These are phyloP conservation scores for Mylabris phalerata DNA, from an alignment of 1,140 invertebrate species.

Conservation along the genomic window DNA sequence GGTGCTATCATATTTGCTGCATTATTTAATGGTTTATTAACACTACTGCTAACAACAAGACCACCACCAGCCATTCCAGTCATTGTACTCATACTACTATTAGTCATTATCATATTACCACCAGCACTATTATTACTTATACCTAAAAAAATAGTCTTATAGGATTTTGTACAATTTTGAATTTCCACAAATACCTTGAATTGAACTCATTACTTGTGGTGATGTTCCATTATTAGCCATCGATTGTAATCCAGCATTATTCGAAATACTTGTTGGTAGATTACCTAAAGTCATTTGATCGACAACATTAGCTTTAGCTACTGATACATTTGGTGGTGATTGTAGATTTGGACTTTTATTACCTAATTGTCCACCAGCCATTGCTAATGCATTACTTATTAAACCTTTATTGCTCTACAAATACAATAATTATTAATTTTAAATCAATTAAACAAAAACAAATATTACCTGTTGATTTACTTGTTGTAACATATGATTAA, in stretches of 20 bases:
- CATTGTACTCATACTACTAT: conserved; percentile 59
- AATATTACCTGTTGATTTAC: conserved; percentile 11
- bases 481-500: conserved; percentile 56
- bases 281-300: conserved; percentile 52
- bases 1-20: conserved; percentile 43
- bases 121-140: conserved; percentile 58
- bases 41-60: conserved; percentile 57
- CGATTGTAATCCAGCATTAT: conserved; percentile 48
- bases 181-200: conserved; percentile 47
- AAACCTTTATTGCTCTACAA: conserved; percentile 65
- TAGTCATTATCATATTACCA: conserved; percentile 63
- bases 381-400: conserved; percentile 59
- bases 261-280: conserved; percentile 54
- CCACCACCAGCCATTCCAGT: conserved; percentile 54
- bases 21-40: conserved; percentile 57
- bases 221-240: conserved; percentile 56
- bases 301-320: conserved; percentile 49
- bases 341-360: conserved; percentile 76
- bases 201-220: conserved; percentile 56
- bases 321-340: conserved; percentile 69
- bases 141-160: conserved; percentile 35
- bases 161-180: too few species aligned
- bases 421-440: conserved; percentile 18
- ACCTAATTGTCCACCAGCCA: conserved; percentile 62
- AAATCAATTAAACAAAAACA: neutral